Conservation (phyloP, 2,113 vertebrate species). For the Carassius gibelio region DNA sequence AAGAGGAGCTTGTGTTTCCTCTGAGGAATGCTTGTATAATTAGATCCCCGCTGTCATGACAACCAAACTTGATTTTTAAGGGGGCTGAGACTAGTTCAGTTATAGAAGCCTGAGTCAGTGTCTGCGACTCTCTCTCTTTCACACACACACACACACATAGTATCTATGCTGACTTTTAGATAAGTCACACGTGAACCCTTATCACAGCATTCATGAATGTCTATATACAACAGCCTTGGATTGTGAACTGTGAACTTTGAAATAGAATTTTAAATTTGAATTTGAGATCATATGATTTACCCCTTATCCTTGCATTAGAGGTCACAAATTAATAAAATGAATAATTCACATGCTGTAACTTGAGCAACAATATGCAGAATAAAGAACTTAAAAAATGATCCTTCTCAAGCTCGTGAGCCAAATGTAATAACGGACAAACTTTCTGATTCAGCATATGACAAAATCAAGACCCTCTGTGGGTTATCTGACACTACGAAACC, state of each 20-base stretch:
- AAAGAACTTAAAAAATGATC: neutral
- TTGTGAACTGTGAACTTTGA: slow-evolving; percentile 17
- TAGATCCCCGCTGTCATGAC: slow-evolving; percentile 72
- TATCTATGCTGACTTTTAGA: neutral
- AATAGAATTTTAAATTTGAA: neutral
- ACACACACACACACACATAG: slow-evolving; percentile 35
- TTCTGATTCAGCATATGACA: slow-evolving; percentile 24
- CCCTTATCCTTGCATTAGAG: neutral
- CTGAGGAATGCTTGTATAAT: slow-evolving; percentile 69
- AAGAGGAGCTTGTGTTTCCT: slow-evolving; percentile 63
- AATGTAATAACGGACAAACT: slow-evolving; percentile 3
- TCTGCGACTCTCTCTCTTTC: slow-evolving; percentile 52
- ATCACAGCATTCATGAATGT: neutral
- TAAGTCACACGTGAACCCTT: slow-evolving; percentile 2
- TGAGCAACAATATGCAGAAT: neutral
- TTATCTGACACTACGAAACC: slow-evolving; percentile 16
- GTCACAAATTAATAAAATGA: neutral
- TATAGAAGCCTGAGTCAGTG: slow-evolving; percentile 72
- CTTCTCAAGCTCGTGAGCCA: neutral
- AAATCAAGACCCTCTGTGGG: slow-evolving; percentile 11
- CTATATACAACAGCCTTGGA: slow-evolving; percentile 21
- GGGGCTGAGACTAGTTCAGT: slow-evolving; percentile 68
- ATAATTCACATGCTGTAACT: neutral
- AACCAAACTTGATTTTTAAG: slow-evolving; percentile 69
- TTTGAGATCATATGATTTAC: neutral